These are phyloP conservation scores for Spilarctia lutea DNA, from an alignment of 2,888 invertebrate species.

Conservation along the genomic window DNA sequence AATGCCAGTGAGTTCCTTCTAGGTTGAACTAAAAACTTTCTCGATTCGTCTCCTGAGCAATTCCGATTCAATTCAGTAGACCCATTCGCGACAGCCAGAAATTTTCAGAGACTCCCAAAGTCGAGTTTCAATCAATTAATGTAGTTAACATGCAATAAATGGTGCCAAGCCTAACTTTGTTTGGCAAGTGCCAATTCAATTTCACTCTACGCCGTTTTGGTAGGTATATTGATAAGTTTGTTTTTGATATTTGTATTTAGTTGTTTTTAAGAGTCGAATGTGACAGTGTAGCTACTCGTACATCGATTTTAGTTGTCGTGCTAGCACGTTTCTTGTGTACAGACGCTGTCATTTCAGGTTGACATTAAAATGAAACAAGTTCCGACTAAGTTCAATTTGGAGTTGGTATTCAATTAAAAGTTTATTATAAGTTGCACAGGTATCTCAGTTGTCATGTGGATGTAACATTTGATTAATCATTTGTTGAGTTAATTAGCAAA, in stretches of 20 bases:
- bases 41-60: slow-evolving; percentile 54
- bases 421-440: slow-evolving; percentile 29
- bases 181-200: slow-evolving; percentile 76
- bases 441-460: slow-evolving; percentile 7
- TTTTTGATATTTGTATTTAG: slow-evolving; percentile 39
- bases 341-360: slow-evolving; percentile 28
- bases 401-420: slow-evolving; percentile 42
- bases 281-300: neutral
- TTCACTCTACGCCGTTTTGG: slow-evolving; percentile 61
- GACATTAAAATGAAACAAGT: slow-evolving; percentile 39
- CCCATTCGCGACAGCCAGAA: slow-evolving; percentile 53
- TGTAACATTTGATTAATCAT: slow-evolving; percentile 30
- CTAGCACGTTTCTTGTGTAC: neutral
- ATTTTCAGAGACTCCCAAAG: slow-evolving; percentile 63
- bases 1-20: slow-evolving; percentile 26
- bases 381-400: slow-evolving; percentile 48
- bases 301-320: neutral
- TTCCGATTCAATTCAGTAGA: slow-evolving; percentile 51
- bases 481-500: slow-evolving; percentile 30
- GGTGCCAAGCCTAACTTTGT: slow-evolving; percentile 75
- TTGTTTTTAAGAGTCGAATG: slow-evolving; percentile 5
- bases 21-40: slow-evolving; percentile 52
- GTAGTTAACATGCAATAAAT: slow-evolving; percentile 82
- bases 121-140: slow-evolving; percentile 78
- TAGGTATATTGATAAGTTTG: slow-evolving; percentile 61